These are phyloP conservation scores for Neodontobutis hainanensis DNA, from an alignment of 2,113 vertebrate genomes.

Conservation along the genomic window DNA sequence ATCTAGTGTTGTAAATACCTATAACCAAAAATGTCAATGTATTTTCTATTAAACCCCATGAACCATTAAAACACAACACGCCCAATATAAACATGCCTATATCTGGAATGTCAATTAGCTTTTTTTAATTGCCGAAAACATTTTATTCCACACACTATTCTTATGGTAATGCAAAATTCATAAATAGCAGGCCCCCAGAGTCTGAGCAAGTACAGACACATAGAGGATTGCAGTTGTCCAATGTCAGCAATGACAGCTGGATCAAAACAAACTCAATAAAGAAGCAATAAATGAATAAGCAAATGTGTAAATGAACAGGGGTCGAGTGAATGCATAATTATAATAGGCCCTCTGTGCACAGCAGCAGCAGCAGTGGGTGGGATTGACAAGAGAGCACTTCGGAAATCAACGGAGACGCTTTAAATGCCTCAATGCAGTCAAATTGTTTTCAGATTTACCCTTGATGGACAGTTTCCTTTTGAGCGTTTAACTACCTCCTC, in stretches of 20 bases:
- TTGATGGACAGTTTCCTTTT: constrained; percentile 79
- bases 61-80: background rate
- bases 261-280: constrained; percentile 54
- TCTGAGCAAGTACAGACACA: background rate
- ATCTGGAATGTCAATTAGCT: too few relatives aligned
- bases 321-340: constrained; percentile 63
- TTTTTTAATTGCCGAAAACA: too few relatives aligned
- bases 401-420: constrained; percentile 76
- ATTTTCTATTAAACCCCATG: too few relatives aligned
- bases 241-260: constrained; percentile 52
- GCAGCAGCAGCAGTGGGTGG: constrained; percentile 40
- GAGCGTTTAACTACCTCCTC: constrained; percentile 71
- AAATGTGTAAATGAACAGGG: constrained; percentile 63
- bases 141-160: too few relatives aligned
- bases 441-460: constrained; percentile 81
- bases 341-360: constrained; percentile 61
- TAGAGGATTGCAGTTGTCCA: constrained; percentile 22
- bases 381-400: constrained; percentile 62
- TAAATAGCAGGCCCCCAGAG: background rate
- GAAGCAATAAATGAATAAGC: constrained; percentile 67
- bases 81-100: too few relatives aligned
- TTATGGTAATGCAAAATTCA: too few relatives aligned
- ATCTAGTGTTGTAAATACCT: too few relatives aligned
- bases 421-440: constrained; percentile 77
- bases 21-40: too few relatives aligned